Conservation (phyloP, 2,113 vertebrate species). For the Sorex fumeus region DNA sequence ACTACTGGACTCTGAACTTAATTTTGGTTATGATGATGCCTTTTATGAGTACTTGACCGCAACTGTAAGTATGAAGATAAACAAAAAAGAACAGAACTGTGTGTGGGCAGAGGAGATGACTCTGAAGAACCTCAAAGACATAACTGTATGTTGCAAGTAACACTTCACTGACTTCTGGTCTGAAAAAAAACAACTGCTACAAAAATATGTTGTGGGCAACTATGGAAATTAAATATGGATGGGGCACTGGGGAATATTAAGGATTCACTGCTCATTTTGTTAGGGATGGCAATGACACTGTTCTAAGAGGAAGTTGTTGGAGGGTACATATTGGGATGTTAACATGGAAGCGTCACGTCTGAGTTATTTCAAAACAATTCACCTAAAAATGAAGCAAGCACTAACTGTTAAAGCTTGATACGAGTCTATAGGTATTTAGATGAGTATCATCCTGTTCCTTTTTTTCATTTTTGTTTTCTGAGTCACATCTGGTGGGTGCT, state of each 20-base stretch:
- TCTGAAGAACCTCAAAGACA: constrained; percentile 6
- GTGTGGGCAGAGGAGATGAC: too few species aligned
- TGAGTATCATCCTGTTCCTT: neutral
- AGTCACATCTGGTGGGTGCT: too few species aligned
- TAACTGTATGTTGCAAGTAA: neutral
- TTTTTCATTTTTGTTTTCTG: too few species aligned
- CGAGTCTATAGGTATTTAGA: neutral
- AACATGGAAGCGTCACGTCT: neutral
- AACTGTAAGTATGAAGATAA: constrained; percentile 20
- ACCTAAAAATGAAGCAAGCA: neutral
- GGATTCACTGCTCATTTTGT: neutral
- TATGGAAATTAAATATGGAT: neutral
- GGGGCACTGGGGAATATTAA: neutral
- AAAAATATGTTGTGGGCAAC: neutral
- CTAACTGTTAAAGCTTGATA: neutral
- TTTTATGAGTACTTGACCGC: neutral
- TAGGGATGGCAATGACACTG: neutral
- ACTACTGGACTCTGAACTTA: neutral
- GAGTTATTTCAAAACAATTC: constrained; percentile 45
- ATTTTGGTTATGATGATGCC: neutral
- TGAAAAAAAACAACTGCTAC: neutral
- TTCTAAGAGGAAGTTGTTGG: neutral
- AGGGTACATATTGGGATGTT: neutral
- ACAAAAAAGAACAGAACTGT: neutral
- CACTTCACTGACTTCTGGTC: neutral